Percentiles rank a stretch among this genome's conserved stretches.
These are phyloP conservation scores for Allophyes oxyacanthae DNA, from an alignment of 2,888 invertebrate genomes.

Conservation along the genomic window DNA sequence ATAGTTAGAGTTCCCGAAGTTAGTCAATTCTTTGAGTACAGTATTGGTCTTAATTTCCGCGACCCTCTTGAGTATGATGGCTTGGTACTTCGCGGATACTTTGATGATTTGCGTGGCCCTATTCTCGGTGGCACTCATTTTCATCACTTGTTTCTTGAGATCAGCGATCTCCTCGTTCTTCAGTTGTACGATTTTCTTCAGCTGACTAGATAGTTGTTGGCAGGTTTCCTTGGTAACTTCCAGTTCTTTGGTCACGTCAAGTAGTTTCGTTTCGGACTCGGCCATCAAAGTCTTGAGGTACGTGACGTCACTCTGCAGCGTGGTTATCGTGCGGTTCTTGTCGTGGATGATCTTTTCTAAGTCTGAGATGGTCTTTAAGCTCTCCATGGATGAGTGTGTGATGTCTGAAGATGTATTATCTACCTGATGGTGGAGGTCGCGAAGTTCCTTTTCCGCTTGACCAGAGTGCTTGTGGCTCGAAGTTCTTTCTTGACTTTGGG, in stretches of 20 bases:
- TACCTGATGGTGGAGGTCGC: constrained; percentile 77
- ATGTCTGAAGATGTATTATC: constrained; percentile 78
- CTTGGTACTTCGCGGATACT: constrained; percentile 84
- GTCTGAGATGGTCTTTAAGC: constrained; percentile 80
- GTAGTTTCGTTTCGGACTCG: constrained; percentile 80
- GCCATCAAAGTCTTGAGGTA: constrained; percentile 79
- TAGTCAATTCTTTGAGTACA: constrained; percentile 81
- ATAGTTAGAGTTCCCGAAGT: constrained; percentile 75
- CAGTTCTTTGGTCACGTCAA: constrained; percentile 79
- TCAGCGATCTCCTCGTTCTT: constrained; percentile 85
- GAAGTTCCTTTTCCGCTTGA: constrained; percentile 63
- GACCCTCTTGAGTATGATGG: constrained; percentile 81
- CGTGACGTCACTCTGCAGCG: constrained; percentile 78
- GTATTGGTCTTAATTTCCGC: constrained; percentile 83
- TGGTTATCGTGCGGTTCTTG: constrained; percentile 81
- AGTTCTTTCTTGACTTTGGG: constrained; percentile 65
- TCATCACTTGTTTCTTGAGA: constrained; percentile 78
- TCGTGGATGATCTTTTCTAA: constrained; percentile 82
- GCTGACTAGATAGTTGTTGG: constrained; percentile 77
- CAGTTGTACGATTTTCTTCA: constrained; percentile 81
- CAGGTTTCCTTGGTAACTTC: constrained; percentile 78
- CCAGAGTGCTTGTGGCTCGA: constrained; percentile 61
- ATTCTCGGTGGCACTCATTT: constrained; percentile 80
- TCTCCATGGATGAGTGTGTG: constrained; percentile 78
- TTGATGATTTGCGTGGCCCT: constrained; percentile 83